Percentiles rank a stretch among this genome's conserved stretches.
Conservation (phyloP, 2,113 vertebrate genomes). For the Odobenus rosmarus region DNA sequence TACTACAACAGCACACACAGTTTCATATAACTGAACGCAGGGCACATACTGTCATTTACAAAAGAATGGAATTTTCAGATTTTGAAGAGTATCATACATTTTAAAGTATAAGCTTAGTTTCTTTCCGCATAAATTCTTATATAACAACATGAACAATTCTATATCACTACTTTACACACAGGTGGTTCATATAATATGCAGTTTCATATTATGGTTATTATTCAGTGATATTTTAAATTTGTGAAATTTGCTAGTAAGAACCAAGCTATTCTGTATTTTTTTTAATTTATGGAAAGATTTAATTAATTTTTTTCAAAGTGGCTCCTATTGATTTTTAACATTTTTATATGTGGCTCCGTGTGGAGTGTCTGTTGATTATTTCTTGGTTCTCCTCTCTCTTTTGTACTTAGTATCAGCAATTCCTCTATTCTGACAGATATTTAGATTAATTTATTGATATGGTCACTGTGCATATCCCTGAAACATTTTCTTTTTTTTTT, state of each 20-base stretch:
- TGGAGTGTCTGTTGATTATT: not conserved
- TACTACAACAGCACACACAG: not conserved
- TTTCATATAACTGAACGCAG: not conserved
- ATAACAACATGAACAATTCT: not conserved
- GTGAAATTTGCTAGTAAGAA: not conserved
- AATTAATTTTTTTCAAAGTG: not conserved
- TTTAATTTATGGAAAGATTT: not conserved
- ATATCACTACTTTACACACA: not conserved
- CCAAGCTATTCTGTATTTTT: not conserved
- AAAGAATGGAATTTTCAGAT: not conserved
- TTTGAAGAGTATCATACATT: not conserved
- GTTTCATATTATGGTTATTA: not conserved
- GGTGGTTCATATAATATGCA: not conserved
- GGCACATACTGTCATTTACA: not conserved
- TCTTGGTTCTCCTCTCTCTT: not conserved
- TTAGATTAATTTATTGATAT: constrained; percentile 3
- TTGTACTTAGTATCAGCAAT: not conserved
- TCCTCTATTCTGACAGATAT: not conserved
- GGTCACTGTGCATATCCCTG: not conserved
- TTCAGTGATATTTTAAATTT: not conserved
- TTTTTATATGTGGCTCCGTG: constrained; percentile 1
- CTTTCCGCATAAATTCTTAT: not conserved
- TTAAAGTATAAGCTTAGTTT: not conserved
- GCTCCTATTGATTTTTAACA: not conserved
- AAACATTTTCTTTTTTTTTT: constrained; percentile 53